Base-by-base conservation (phyloP, 2,113 vertebrate genomes). In the Tauraco erythrolophus region DNA sequence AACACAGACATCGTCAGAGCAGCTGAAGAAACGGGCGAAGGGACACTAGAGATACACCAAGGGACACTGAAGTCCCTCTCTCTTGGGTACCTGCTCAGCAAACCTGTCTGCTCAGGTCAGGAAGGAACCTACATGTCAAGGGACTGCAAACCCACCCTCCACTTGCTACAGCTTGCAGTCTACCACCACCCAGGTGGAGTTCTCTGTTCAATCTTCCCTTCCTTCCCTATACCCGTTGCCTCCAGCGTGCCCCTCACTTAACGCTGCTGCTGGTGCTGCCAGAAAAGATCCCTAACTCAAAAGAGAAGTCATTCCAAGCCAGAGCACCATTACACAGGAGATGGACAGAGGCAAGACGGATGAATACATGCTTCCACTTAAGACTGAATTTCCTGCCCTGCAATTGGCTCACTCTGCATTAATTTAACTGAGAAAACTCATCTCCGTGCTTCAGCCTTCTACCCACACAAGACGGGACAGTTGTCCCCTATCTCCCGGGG, bases 381-480 rank as follows among this genome's bases (percentile, higher is more conserved):
- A 43, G 43, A 43, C 51, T 43, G 58, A 78, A 57, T 8, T 60
- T 45, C 77, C 56, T 69, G 76, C 46, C 68, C 75, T 64, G 77
- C 71, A 21, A 0, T 14, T 43, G 58, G 24, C 51, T 92, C 77
- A 18, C 46, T 60, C 41, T 28, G 66, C 68, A 4, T 27, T 39
- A 2, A 79, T 31, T 22, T 61, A 79, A 43, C 74, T 57, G 60
- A 28, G 2, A 30, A 78, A 83, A 37, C 45, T 71, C 75, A 45
- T 70, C 18, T 2, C 1, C 1, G 0, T 4, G 54, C 45, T 77
- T 62, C 6, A 2, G 31, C 53, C 84, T 43, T 12, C 58, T 35
- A 9, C 69, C n/a, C 71, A 24, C 71, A 18, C 3, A 12, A 60
- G 46, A 56, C 18, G 48, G 89, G 81, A 77, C 27, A 7, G 5